Evolutionary conservation across 2,888 invertebrate genomes (phyloP).

Genomic region (Dryococelus australis): DNA sequence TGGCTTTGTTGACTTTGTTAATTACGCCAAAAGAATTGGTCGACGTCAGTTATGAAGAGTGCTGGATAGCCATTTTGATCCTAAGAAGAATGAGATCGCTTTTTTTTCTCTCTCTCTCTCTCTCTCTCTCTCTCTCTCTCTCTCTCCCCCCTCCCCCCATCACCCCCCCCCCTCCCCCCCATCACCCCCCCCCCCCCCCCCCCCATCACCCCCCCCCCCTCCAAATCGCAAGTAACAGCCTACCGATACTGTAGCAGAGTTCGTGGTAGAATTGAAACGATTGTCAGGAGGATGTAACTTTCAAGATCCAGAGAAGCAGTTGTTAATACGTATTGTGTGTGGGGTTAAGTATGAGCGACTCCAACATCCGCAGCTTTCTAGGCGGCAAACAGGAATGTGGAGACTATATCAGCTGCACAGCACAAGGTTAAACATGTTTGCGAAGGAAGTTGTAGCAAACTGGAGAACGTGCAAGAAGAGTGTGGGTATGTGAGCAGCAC

Average conservation of each 20-base stretch:
- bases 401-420: background rate
- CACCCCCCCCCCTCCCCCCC: too few relatives aligned
- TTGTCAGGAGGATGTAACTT: background rate
- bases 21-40: too few relatives aligned
- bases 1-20: too few relatives aligned
- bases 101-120: too few relatives aligned
- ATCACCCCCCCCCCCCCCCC: too few relatives aligned
- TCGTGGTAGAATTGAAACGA: background rate
- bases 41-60: background rate
- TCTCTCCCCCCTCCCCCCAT: too few relatives aligned
- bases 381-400: background rate
- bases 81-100: background rate
- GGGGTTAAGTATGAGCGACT: background rate
- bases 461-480: background rate
- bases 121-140: too few relatives aligned
- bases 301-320: background rate
- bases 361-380: background rate
- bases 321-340: background rate
- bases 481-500: background rate
- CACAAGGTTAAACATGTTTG: background rate
- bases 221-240: background rate
- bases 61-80: background rate
- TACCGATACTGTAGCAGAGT: background rate
- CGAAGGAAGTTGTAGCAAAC: too few relatives aligned
- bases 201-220: too few relatives aligned